Base-by-base conservation (phyloP, 2,113 vertebrate genomes). In the Oncorhynchus tshawytscha region DNA sequence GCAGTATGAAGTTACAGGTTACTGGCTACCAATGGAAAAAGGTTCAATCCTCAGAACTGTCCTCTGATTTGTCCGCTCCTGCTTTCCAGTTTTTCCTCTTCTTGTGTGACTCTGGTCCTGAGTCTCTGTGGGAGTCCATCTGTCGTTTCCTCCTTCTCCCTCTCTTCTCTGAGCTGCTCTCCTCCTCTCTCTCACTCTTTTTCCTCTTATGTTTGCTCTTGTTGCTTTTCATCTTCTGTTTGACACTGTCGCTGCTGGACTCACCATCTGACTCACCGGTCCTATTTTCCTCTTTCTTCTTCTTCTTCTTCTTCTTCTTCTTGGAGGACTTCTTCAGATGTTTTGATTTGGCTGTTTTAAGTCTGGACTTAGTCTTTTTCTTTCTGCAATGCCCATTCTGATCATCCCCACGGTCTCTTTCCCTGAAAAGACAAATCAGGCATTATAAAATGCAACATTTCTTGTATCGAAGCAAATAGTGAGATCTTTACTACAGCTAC, bases 301-400 rank as follows among this genome's bases (percentile, higher is more conserved):
- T 98, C 77, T 95, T 97, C 76, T 96, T 97, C 81, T 95, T 96
- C 74, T 94, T 95, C 57, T 96, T 97, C 81, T 95, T 96, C 74
- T 94, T 95, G 54, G 95, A 95, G 0, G 95, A 95, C 80, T 96
- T 99, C 88, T 97, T 98, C 45, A 92, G 82, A 70, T 89, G 94
- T 82, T 95, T 99, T 62, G 93, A 90, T 78, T 92, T 93, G 74
- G 87, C 92, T 0, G 91, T 85, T 66, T 95, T 91, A 0, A 57
- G 91, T 45, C 91, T 87, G 67, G 90, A 90, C 66, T 94, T 95
- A 71, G 84, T 85, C 78, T 83, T 92, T 80, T 94, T 96, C 78
- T 86, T 89, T 79, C 94, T 95, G 3, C 93, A 94, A 73, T 89
- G 71, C 4, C 87, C 84, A 0, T 68, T 89, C 71, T 87, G 92